phyloP scores from a whole-genome alignment of 2,797 vertebrate genomes.

The Glyptemys insculpta region DNA sequence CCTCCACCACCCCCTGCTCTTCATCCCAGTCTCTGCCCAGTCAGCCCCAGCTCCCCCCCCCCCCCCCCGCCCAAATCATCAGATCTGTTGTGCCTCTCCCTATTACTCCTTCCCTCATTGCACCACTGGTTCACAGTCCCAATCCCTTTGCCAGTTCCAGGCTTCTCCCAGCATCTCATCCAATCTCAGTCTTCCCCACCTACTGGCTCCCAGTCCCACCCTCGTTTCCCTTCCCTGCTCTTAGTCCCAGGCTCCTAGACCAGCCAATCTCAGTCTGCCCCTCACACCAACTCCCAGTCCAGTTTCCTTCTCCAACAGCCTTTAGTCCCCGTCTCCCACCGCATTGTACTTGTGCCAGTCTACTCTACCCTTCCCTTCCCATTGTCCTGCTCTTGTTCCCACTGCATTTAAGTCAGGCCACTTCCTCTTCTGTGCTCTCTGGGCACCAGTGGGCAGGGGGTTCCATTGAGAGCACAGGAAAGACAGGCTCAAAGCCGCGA shows the following conservation, averaged over 20 bases:
- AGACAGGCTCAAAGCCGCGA: not conserved
- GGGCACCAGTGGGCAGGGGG: too few relatives aligned
- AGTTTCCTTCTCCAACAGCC: not conserved
- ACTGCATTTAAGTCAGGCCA: not conserved
- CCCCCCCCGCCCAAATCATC: not conserved
- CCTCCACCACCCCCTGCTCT: too few relatives aligned
- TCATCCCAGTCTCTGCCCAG: not conserved
- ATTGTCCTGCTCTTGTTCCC: not conserved
- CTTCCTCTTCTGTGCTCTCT: not conserved
- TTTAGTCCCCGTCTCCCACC: not conserved
- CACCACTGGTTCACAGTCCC: too few relatives aligned
- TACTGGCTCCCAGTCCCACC: too few relatives aligned
- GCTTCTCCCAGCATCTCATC: too few relatives aligned
- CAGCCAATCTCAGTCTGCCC: not conserved
- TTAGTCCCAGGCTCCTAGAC: not conserved
- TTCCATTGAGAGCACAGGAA: not conserved
- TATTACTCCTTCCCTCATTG: not conserved
- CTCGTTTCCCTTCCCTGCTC: too few relatives aligned
- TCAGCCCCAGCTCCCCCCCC: not conserved
- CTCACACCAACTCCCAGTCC: not conserved
- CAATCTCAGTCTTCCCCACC: too few relatives aligned
- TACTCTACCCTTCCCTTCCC: not conserved
- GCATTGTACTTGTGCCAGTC: not conserved
- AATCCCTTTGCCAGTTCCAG: too few relatives aligned
- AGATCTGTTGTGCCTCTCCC: not conserved